Evolutionary conservation across 2,113 vertebrate species (phyloP).

Genomic region (Microcebus murinus): DNA sequence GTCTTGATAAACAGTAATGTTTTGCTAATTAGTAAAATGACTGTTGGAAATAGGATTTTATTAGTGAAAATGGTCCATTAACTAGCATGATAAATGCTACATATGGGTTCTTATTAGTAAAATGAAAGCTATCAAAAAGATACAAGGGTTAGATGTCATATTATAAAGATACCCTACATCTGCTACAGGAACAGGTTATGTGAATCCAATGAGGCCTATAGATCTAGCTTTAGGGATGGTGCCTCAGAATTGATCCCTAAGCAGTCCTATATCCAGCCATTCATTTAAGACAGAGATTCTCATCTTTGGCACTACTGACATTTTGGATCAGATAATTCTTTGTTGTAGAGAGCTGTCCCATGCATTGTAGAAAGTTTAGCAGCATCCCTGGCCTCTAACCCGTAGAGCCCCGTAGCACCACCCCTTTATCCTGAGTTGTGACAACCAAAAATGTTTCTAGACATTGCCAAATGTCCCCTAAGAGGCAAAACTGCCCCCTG

Average conservation of each 20-base stretch:
- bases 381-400: not conserved
- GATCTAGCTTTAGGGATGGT: not conserved
- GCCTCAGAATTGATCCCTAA: not conserved
- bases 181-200: not conserved
- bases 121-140: conserved; percentile 18
- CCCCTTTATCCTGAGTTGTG: not conserved
- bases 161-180: not conserved
- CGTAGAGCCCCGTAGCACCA: not conserved
- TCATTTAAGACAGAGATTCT: not conserved
- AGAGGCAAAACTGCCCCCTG: not conserved
- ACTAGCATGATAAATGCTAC: not conserved
- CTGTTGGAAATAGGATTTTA: not conserved
- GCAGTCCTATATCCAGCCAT: not conserved
- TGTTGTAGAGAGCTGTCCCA: not conserved
- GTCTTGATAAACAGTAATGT: not conserved
- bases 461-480: not conserved
- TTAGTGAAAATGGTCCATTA: conserved; percentile 30
- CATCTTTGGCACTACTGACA: not conserved
- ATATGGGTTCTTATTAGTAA: not conserved
- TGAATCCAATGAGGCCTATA: not conserved
- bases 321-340: not conserved
- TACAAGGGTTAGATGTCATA: not conserved
- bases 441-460: not conserved
- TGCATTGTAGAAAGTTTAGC: not conserved
- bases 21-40: not conserved